Conservation (phyloP, 1,140 invertebrate species). For the Rhopalosiphum maidis region DNA sequence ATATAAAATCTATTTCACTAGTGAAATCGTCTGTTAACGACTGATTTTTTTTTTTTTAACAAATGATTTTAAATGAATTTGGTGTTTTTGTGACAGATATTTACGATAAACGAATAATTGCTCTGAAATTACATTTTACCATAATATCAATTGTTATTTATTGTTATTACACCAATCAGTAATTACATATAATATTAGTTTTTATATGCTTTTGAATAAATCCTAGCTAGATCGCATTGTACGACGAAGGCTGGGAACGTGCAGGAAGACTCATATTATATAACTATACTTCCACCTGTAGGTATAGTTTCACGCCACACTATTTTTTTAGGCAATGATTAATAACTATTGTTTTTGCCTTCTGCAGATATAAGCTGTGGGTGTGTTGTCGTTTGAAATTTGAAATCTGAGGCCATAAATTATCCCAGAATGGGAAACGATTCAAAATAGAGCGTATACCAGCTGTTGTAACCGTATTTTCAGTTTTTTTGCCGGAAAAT, state of each 20-base stretch:
- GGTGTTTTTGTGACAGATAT: background rate
- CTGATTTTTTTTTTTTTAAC: background rate
- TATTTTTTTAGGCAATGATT: background rate
- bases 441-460: background rate
- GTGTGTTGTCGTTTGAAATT: background rate
- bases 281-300: background rate
- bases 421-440: background rate
- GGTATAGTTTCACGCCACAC: background rate
- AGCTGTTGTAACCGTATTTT: background rate
- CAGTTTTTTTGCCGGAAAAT: background rate
- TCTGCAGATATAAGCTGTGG: too few species aligned
- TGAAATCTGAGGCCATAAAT: background rate
- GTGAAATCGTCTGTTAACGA: background rate
- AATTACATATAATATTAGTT: background rate
- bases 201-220: background rate
- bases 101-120: background rate
- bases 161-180: background rate
- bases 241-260: too few species aligned
- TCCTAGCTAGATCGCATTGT: too few species aligned
- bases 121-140: background rate
- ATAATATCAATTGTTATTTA: background rate
- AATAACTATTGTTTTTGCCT: too few species aligned
- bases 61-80: background rate
- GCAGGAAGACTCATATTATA: background rate
- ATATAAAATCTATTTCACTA: background rate